Conservation (phyloP, 2,888 invertebrate species). For the Drosophila pegasa region DNA sequence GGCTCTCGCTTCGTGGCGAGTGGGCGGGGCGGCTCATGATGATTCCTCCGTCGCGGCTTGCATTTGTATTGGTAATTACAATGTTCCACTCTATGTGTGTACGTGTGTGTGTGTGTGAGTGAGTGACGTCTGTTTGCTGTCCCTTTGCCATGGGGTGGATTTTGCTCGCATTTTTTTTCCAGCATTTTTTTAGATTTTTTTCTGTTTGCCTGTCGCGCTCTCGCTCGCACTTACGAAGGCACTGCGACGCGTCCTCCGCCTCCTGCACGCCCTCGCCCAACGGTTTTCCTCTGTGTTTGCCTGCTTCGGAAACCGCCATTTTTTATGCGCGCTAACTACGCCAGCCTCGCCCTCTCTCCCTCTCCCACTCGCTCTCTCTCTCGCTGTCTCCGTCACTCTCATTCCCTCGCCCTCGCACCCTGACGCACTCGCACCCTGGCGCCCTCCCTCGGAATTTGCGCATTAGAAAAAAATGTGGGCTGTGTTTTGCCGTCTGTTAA, state of each 20-base stretch:
- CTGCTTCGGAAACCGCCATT: conserved; percentile 80
- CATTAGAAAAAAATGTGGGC: conserved; percentile 70
- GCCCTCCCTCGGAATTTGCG: conserved; percentile 58
- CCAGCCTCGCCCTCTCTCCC: conserved; percentile 41
- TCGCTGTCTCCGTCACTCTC: conserved; percentile 5
- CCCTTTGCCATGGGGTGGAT: conserved; percentile 71
- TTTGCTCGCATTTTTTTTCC: conserved; percentile 56
- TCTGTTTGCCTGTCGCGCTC: conserved; percentile 31
- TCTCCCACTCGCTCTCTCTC: background rate
- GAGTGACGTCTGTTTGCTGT: conserved; percentile 72
- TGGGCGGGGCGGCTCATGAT: conserved; percentile 33
- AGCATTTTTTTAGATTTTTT: conserved; percentile 52
- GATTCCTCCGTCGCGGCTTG: conserved; percentile 62
- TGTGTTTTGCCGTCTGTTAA: conserved; percentile 26
- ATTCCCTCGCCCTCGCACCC: conserved; percentile 19
- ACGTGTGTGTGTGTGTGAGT: conserved; percentile 23
- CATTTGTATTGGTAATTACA: conserved; percentile 76
- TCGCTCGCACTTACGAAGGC: conserved; percentile 30
- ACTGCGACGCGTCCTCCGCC: background rate
- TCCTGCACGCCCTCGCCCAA: conserved; percentile 19
- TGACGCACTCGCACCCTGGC: conserved; percentile 37
- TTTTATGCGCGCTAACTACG: conserved; percentile 71
- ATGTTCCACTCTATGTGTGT: conserved; percentile 28
- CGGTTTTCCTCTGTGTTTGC: conserved; percentile 53
- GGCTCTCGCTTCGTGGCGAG: conserved; percentile 28